Evolutionary conservation across 2,888 invertebrate species (phyloP).

Genomic region (Nebria salina): DNA sequence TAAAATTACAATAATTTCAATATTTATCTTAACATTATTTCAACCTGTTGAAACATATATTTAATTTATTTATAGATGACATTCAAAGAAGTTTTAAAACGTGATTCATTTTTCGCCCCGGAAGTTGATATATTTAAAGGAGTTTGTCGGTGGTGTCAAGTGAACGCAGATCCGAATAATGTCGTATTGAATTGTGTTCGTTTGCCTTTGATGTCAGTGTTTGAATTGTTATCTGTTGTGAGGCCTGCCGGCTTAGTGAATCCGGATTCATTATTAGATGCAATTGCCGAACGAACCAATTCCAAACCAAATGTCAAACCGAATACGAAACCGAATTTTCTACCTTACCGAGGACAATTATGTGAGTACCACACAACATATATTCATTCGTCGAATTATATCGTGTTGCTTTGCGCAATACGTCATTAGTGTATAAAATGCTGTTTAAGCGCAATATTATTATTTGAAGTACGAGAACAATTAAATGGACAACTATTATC

Average conservation of each 20-base stretch:
- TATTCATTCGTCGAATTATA: not conserved
- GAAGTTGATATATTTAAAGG: conserved; percentile 96
- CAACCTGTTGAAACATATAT: not conserved
- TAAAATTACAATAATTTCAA: too few species aligned
- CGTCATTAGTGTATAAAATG: too few species aligned
- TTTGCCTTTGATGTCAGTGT: conserved; percentile 86
- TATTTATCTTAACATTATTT: too few species aligned
- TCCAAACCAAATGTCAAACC: conserved; percentile 75
- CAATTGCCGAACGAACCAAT: conserved; percentile 87
- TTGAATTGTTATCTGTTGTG: conserved; percentile 88
- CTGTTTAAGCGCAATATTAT: too few species aligned
- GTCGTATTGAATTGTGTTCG: conserved; percentile 72
- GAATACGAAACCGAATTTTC: conserved; percentile 78
- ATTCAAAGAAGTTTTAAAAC: conserved; percentile 82
- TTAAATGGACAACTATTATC: too few species aligned
- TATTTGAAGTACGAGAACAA: too few species aligned
- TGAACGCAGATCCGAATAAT: conserved; percentile 70
- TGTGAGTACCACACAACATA: conserved; percentile 64
- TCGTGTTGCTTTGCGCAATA: not conserved
- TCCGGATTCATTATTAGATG: conserved; percentile 92
- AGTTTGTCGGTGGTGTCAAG: conserved; percentile 86
- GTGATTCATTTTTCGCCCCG: conserved; percentile 96
- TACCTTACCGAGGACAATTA: conserved; percentile 86
- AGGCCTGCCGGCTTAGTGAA: conserved; percentile 87
- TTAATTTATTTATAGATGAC: conserved; percentile 68